Evolutionary conservation across 2,888 invertebrate genomes (phyloP).

Genomic region (Chironomus riparius): DNA sequence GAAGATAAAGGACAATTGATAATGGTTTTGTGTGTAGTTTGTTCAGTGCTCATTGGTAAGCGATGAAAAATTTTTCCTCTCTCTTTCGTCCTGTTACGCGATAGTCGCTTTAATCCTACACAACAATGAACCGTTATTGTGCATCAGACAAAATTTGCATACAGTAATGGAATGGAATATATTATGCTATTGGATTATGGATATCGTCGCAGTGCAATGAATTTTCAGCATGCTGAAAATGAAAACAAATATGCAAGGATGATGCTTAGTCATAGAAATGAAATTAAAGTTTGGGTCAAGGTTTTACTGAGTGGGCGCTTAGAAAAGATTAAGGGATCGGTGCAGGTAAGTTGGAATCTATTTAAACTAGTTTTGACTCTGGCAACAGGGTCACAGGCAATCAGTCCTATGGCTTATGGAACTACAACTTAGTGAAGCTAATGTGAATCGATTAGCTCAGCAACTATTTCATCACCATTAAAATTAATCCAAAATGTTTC

Average conservation of each 20-base stretch:
- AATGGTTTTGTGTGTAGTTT: not conserved
- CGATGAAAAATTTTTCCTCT: not conserved
- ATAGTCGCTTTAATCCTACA: not conserved
- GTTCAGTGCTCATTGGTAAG: not conserved
- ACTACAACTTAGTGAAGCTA: too few species aligned
- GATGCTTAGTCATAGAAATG: too few species aligned
- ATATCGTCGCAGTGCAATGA: conserved; percentile 5
- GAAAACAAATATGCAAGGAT: not conserved
- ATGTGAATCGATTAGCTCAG: too few species aligned
- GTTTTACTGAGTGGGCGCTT: too few species aligned
- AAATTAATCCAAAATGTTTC: too few species aligned
- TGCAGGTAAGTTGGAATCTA: too few species aligned
- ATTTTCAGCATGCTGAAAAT: not conserved
- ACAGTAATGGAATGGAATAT: conserved; percentile 17
- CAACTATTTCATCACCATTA: too few species aligned
- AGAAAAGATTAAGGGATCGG: too few species aligned
- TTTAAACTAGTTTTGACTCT: too few species aligned
- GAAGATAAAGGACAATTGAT: conserved; percentile 1
- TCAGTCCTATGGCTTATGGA: too few species aligned
- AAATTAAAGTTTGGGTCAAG: too few species aligned
- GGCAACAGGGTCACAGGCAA: too few species aligned
- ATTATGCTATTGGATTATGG: conserved; percentile 16
- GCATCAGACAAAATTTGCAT: conserved; percentile 9
- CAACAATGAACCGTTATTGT: conserved; percentile 4
- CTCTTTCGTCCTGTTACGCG: not conserved